These are phyloP conservation scores for Oplegnathus fasciatus DNA, from an alignment of 2,113 vertebrate genomes.

Conservation along the genomic window DNA sequence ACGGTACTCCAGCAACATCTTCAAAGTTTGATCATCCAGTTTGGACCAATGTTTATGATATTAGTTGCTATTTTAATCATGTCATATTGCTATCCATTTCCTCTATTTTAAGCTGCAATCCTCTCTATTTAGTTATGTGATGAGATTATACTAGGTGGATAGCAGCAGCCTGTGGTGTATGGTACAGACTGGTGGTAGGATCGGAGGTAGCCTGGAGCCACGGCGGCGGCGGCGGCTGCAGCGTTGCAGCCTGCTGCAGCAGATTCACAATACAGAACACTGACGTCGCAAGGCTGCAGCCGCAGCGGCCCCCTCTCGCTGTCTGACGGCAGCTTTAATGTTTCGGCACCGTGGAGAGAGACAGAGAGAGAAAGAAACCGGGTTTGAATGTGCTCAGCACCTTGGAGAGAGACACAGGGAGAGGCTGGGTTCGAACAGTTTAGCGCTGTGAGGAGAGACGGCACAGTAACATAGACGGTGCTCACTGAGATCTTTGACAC, in stretches of 20 bases:
- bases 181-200: neutral
- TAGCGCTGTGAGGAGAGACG: neutral
- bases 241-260: no score
- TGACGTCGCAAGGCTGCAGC: neutral
- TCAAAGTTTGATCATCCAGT: neutral
- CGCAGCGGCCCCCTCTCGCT: neutral
- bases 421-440: constrained; percentile 1
- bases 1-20: neutral
- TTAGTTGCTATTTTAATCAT: neutral
- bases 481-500: neutral
- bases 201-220: neutral
- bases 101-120: neutral
- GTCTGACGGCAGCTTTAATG: constrained; percentile 7
- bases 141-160: neutral
- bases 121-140: neutral
- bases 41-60: neutral
- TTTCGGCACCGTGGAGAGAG: constrained; percentile 5
- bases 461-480: neutral
- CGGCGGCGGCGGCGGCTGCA: no score
- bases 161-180: neutral
- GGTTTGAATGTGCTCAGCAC: constrained; percentile 5
- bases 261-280: neutral
- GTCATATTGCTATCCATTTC: neutral
- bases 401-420: constrained; percentile 12
- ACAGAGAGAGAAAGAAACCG: neutral